These are phyloP conservation scores for Epistrophe eligans DNA, from an alignment of 2,888 invertebrate species.

Conservation along the genomic window DNA sequence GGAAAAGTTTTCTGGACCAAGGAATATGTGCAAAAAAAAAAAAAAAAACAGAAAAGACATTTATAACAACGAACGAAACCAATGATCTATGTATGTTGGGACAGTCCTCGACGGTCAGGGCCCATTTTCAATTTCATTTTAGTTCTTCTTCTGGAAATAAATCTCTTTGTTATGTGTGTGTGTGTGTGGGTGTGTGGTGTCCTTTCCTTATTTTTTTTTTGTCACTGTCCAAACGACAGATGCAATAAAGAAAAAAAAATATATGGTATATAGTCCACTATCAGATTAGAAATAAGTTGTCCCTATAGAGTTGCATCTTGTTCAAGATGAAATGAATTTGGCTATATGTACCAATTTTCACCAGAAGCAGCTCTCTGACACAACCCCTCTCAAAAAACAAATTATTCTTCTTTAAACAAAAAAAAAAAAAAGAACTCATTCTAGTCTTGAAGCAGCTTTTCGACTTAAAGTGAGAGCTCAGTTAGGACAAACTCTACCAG, in stretches of 20 bases:
- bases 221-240: background rate
- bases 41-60: constrained; percentile 36
- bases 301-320: constrained; percentile 49
- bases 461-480: constrained; percentile 31
- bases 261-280: constrained; percentile 12
- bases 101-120: constrained; percentile 33
- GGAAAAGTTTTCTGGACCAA: background rate
- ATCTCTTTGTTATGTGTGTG: constrained; percentile 63
- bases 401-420: constrained; percentile 27
- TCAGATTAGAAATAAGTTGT: constrained; percentile 69
- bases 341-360: constrained; percentile 21
- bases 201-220: constrained; percentile 7
- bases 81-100: constrained; percentile 13
- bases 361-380: background rate
- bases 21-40: background rate
- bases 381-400: background rate
- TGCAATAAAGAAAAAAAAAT: background rate
- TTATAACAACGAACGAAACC: constrained; percentile 30
- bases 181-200: constrained; percentile 1
- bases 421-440: background rate
- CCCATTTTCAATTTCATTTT: constrained; percentile 63
- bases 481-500: background rate
- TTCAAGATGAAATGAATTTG: constrained; percentile 20
- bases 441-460: constrained; percentile 15
- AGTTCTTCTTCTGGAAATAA: constrained; percentile 52